Evolutionary conservation across 2,113 vertebrate species (phyloP).

Genomic region (Aldabrachelys gigantea): DNA sequence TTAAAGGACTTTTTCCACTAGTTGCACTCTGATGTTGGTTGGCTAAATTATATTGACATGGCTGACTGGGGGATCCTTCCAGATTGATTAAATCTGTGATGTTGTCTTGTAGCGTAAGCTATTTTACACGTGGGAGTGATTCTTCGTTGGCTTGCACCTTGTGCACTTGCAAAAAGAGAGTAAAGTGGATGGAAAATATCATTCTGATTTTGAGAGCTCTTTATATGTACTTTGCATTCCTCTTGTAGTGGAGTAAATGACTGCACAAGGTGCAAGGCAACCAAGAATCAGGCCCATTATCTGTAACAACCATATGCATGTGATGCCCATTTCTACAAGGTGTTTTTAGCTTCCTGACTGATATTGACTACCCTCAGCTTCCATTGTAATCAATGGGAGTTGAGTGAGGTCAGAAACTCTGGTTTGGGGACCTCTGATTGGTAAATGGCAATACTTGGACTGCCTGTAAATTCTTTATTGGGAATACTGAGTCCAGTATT

Average conservation of each 20-base stretch:
- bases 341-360: background rate
- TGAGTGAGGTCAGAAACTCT: fast-evolving
- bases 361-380: background rate
- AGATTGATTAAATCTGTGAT: conserved; percentile 2
- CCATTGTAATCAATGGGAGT: background rate
- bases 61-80: background rate
- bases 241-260: background rate
- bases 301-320: background rate
- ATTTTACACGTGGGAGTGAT: background rate
- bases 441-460: background rate
- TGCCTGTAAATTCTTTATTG: background rate
- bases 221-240: background rate
- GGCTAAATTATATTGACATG: background rate
- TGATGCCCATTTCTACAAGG: background rate
- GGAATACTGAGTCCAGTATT: background rate
- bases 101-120: background rate
- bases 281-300: background rate
- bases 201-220: background rate
- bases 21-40: conserved; percentile 3
- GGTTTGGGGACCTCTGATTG: background rate
- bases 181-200: fast-evolving
- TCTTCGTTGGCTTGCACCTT: background rate
- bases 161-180: background rate
- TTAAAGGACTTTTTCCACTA: conserved; percentile 5
- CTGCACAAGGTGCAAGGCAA: fast-evolving